Percentiles rank a stretch among this genome's conserved stretches.
These are phyloP conservation scores for Hyperoplus immaculatus DNA, from an alignment of 2,797 vertebrate species.

Conservation along the genomic window DNA sequence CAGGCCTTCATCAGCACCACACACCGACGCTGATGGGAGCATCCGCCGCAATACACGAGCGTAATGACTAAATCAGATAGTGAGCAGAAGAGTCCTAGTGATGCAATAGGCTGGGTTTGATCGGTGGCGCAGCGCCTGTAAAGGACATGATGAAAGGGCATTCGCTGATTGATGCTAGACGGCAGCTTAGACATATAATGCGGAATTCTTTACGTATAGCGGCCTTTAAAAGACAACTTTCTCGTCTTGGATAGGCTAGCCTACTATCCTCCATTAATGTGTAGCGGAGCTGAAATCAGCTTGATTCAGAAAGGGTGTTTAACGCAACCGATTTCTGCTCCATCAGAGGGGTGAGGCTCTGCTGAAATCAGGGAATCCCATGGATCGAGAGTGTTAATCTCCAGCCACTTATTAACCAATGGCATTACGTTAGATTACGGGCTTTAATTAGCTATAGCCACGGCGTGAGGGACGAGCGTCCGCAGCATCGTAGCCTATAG, in stretches of 20 bases:
- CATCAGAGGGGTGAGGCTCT: constrained; percentile 78
- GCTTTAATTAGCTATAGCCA: background rate
- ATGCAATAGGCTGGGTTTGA: constrained; percentile 5
- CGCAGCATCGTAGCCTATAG: background rate
- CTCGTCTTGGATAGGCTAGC: background rate
- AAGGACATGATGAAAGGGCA: constrained; percentile 28
- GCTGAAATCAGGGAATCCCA: constrained; percentile 54
- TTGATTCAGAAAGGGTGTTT: constrained; percentile 41
- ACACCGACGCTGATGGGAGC: constrained; percentile 5
- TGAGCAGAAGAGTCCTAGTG: constrained; percentile 1
- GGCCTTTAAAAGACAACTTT: constrained; percentile 28
- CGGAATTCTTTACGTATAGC: constrained; percentile 38
- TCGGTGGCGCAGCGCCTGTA: constrained; percentile 26
- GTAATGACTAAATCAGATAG: constrained; percentile 3
- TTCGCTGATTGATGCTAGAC: background rate
- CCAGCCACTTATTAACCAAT: background rate
- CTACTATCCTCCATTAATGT: constrained; percentile 60
- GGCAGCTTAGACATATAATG: constrained; percentile 22
- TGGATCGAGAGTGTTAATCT: constrained; percentile 24
- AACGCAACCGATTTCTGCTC: constrained; percentile 56
- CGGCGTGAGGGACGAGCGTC: background rate
- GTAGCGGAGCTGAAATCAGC: constrained; percentile 20
- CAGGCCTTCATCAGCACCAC: constrained; percentile 52
- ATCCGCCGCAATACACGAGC: background rate
- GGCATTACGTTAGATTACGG: background rate